Evolutionary conservation across 1,140 invertebrate genomes (phyloP), one percentile per base, ranked within the genome.

Genomic region (Drosophila bocqueti): DNA sequence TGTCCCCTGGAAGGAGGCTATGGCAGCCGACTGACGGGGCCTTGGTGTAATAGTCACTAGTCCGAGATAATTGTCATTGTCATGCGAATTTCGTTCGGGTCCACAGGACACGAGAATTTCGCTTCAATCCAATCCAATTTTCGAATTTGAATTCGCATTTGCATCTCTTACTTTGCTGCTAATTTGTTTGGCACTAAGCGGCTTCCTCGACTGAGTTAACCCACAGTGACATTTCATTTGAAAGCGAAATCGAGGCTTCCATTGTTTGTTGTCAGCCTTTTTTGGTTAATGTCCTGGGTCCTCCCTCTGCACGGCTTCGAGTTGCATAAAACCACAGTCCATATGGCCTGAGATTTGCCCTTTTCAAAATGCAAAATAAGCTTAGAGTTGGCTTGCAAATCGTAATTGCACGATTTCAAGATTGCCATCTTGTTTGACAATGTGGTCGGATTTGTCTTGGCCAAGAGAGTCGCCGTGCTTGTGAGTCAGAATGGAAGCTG

Each of bases 51-150:
- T 64, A 62, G 52, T 55, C 64, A 55, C 58, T 61, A 52, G 52
- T 68, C 65, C 50, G 50, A 64, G 82, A 89, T 87, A 87, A 87
- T 83, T 87, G 83, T 87, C 83, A 80, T 89, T 89, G 81, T 78
- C 81, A 87, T 79, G 50, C 52, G 59, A 61, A 69, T 78, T 38
- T 55, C 34, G 52, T 77, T 82, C 26, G 64, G 49, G 52, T 42
- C 36, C 57, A 18, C 52, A 45, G 59, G 60, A 46, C 58, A 63
- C 47, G 54, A 61, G 69, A 9, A 38, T 43, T 36, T 50, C 38
- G 68, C 72, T 62, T 76, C 66, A n/a, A n/a, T n/a, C n/a, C 74
- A 76, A 76, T 76, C 73, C 74, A 50, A 76, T 76, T 76, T 59
- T 77, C 50, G 49, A 60, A 76, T 68, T 68, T 59, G 52, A 64